Evolutionary conservation across 2,113 vertebrate genomes (phyloP), one percentile per base, ranked within the genome.

Genomic region (Bungarus multicinctus): DNA sequence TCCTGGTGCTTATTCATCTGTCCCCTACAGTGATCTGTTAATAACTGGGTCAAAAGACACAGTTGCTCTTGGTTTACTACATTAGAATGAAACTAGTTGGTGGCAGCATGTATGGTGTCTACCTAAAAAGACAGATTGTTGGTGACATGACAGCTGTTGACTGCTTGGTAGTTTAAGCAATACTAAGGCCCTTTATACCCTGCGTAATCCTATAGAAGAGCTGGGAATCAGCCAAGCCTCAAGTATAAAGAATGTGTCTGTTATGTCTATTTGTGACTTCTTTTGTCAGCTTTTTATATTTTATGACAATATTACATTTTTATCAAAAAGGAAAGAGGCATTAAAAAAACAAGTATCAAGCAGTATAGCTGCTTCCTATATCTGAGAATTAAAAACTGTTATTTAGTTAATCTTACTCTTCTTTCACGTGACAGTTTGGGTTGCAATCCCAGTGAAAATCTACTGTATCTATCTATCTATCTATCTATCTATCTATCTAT

Each of bases 91-190:
- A 96, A 94, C 92, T 88, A 57, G 57, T 2, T 94, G 89, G 85
- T 94, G 93, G 95, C 88, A 96, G 94, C 54, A 88, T 89, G 92
- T 30, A 89, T 87, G 95, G 90, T 91, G 96, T 89, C 94, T 95
- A 91, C 92, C 92, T 91, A 92, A 96, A 96, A 94, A 93, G 90
- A 88, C 55, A 8, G 85, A 93, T 95, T 87, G 90, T 94, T 95
- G 94, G 93, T 94, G 93, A 25, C 39, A 57, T 96, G 94, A 96
- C 94, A 96, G 34, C 53, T 95, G 88, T 93, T 95, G 94, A 94
- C 92, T 94, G 30, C 91, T 95, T 93, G 87, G 90, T 52, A 95
- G 85, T 95, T 94, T 96, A 96, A 96, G 91, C n/a, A 93, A 25
- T 60, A 69, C 16, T 54, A 64, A 94, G 92, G 57, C 89, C 85